A percentile compares a stretch with the other conserved stretches of the same genome.
Conservation (phyloP, 2,113 vertebrate genomes). For the Trogon melanurus region DNA sequence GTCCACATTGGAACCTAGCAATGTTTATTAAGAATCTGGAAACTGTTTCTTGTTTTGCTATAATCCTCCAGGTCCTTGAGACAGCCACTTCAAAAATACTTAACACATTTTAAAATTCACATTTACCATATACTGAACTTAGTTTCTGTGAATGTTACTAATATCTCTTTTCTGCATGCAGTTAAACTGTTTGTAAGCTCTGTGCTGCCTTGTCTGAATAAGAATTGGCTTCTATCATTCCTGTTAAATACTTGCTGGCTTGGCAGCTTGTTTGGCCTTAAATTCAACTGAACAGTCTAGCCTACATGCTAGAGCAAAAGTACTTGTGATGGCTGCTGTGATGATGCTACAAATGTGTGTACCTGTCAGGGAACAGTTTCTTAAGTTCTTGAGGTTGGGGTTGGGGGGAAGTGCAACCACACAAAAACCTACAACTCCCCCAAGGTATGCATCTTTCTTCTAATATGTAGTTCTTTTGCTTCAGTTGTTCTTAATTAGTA, state of each 20-base stretch:
- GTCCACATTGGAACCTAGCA: neutral
- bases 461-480: neutral
- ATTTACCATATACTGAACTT: neutral
- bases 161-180: neutral
- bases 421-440: neutral
- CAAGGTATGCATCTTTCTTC: neutral
- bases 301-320: neutral
- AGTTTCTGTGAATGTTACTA: neutral
- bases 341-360: neutral
- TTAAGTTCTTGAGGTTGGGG: neutral
- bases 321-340: constrained; percentile 6
- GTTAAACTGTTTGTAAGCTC: neutral
- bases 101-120: neutral
- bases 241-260: neutral
- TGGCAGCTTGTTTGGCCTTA: neutral
- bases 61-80: neutral
- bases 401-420: neutral
- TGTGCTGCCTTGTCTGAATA: neutral
- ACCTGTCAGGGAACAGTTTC: neutral
- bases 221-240: neutral
- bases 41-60: neutral
- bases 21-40: neutral
- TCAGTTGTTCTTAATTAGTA: neutral
- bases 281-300: neutral
- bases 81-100: neutral